Conservation (phyloP, 1,140 invertebrate genomes). For the Latrodectus geometricus region DNA sequence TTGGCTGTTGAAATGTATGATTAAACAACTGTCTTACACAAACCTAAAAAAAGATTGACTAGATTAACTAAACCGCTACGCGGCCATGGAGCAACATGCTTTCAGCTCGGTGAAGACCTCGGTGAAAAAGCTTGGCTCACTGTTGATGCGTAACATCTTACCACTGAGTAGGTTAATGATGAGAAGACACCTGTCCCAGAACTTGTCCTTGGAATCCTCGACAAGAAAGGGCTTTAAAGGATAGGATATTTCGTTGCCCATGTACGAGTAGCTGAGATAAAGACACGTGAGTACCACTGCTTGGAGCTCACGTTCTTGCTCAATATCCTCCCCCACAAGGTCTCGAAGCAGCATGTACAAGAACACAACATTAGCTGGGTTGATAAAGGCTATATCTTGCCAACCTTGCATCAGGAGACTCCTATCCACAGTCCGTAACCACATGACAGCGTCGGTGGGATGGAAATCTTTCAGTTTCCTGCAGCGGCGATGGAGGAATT, state of each 20-base stretch:
- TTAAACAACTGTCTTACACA: too few relatives aligned
- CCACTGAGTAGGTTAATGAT: conserved; percentile 92
- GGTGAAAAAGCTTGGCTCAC: conserved; percentile 97
- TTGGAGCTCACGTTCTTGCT: conserved; percentile 90
- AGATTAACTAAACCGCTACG: neutral
- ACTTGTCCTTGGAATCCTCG: conserved; percentile 89
- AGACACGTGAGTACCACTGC: conserved; percentile 96
- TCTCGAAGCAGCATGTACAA: conserved; percentile 98
- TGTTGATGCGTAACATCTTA: conserved; percentile 98
- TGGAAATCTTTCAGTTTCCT: conserved; percentile 87
- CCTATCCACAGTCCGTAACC: conserved; percentile 96
- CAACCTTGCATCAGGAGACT: conserved; percentile 95
- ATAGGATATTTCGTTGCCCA: conserved; percentile 98
- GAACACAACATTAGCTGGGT: conserved; percentile 99
- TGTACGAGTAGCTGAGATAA: conserved; percentile 96
- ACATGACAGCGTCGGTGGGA: conserved; percentile 90
- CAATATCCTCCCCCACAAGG: conserved; percentile 79
- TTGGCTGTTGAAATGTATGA: too few relatives aligned
- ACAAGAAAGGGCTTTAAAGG: conserved; percentile 99
- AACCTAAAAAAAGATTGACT: too few relatives aligned
- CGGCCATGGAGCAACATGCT: conserved; percentile 73
- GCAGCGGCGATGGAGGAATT: conserved; percentile 92
- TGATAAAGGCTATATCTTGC: conserved; percentile 99
- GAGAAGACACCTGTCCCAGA: conserved; percentile 96
- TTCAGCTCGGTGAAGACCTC: conserved; percentile 99